Evolutionary conservation across 2,888 invertebrate genomes (phyloP), one percentile per base, ranked within the genome.

Genomic region (Spatulosminthurus flaviceps): DNA sequence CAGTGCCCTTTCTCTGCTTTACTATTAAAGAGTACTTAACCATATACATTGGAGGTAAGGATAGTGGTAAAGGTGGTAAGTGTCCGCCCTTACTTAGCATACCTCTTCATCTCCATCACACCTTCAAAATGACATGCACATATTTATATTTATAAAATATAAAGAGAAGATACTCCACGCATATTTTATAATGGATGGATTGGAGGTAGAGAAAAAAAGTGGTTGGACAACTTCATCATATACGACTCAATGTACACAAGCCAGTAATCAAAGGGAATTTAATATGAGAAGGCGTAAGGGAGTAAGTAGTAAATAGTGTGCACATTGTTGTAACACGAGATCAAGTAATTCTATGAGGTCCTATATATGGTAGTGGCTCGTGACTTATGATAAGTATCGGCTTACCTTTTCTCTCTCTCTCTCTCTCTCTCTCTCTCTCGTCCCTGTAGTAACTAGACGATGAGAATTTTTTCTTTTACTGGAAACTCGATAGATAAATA

Each of bases 361-460:
- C 75, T 75, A 75, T 75, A 75, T 75, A 75, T 75, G 75, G 75
- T 41, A 66, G 34, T 34, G 42, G 66, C 75, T 75, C 75, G 75
- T 75, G 75, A 75, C 75, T 75, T 75, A 75, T 64, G 75, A 61
- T 34, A 51, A 60, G 61, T 64, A 69, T 34, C 69, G 29, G 34
- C 34, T 29, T 28, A 69, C 29, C 29, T 13, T 72, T 43, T 51
- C 43, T 26, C 11, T 72, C 4, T n/a, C n/a, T n/a, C n/a, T n/a
- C n/a, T n/a, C n/a, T n/a, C n/a, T n/a, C n/a, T n/a, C n/a, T n/a
- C n/a, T n/a, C n/a, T n/a, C n/a, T n/a, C n/a, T n/a, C n/a, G n/a
- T n/a, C n/a, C n/a, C n/a, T n/a, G n/a, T 42, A 34, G 34, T 16
- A 43, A 41, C 13, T 26, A 41, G 28, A n/a, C n/a, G 22, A 51